Evolutionary conservation across 2,113 vertebrate genomes (phyloP), one percentile per base, ranked within the genome.

Genomic region (Sapayoa aenigma): DNA sequence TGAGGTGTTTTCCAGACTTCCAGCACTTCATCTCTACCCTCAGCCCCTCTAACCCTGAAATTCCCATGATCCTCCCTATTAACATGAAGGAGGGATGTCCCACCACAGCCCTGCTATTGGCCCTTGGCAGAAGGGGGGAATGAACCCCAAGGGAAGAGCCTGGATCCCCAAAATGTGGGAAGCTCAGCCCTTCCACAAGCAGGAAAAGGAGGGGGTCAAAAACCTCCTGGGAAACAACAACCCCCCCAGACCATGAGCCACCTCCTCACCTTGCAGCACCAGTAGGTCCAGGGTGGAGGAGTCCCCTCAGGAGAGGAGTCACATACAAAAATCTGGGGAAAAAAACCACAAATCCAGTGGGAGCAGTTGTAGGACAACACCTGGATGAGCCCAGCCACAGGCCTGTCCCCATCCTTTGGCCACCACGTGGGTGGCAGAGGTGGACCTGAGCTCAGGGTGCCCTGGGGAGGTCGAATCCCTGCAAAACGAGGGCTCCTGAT

Each of bases 41-140:
- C 22, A 56, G n/a, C 59, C 30, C 74, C 30, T 65, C 71, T 14
- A 56, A 33, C 60, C 25, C 74, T 56, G 25, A 66, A 59, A 46
- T 72, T 78, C 25, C 12, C 11, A 4, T 0, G 0, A 42, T 3
- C 2, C 1, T 23, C 28, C 2, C 30, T 23, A 5, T 8, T 33
- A 68, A 60, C 25, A 30, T 0, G 3, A 59, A 27, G 2, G 17
- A 62, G n/a, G 28, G 58, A 41, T 3, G 3, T 46, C 59, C 28
- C 59, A 46, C 23, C 49, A 35, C 47, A 76, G 14, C 6, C 31
- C 67, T 50, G 21, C 17, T 44, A 5, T 25, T 62, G n/a, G 27
- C 65, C 9, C 39, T 56, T 14, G 6, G 25, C 30, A 14, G 5
- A 81, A 75, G n/a, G 23, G 31, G 31, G 58, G 58, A 79, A 75